These are phyloP conservation scores for Syngnathoides biaculeatus DNA, from an alignment of 2,113 vertebrate species.

Conservation along the genomic window DNA sequence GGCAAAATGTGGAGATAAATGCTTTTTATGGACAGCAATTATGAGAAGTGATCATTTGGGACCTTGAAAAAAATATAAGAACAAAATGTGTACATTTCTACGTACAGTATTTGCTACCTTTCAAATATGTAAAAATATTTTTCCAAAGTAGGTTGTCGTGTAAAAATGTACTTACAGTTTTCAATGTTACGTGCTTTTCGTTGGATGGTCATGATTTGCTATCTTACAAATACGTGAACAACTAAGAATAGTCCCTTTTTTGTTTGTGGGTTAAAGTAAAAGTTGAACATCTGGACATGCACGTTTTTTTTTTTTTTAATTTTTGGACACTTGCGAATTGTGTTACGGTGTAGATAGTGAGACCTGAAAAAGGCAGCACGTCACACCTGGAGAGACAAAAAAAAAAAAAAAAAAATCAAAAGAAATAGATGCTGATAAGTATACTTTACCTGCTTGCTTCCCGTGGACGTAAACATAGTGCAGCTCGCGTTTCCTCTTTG, in stretches of 20 bases:
- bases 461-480: constrained; percentile 46
- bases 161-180: background rate
- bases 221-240: background rate
- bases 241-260: background rate
- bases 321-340: too few species aligned
- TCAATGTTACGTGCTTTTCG: background rate
- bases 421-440: constrained; percentile 33
- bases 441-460: constrained; percentile 52
- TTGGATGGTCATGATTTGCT: background rate
- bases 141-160: background rate
- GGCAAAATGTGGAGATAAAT: too few species aligned
- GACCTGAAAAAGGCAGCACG: background rate
- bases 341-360: too few species aligned
- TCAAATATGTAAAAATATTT: too few species aligned
- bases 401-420: background rate
- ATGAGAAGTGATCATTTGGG: background rate
- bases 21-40: background rate
- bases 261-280: background rate
- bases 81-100: too few species aligned
- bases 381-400: background rate
- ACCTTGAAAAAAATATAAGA: background rate
- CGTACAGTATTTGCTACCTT: too few species aligned
- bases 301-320: background rate
- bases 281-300: background rate
- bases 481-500: background rate